Percentiles rank a stretch among this genome's conserved stretches.
Conservation (phyloP, 2,888 invertebrate species). For the Mycalesis mineus region DNA sequence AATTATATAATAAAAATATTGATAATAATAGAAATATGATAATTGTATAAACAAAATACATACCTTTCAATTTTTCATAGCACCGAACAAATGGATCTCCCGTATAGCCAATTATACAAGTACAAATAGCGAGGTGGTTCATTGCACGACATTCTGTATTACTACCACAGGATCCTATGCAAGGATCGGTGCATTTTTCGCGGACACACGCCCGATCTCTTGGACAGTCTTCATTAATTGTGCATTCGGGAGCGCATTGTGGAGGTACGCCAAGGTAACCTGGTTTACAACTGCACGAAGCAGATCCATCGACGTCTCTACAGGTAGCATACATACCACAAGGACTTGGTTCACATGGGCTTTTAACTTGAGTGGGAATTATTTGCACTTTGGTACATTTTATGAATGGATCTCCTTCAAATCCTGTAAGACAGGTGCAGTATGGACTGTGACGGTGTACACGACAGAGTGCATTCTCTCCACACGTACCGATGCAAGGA, state of each 20-base stretch:
- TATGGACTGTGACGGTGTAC: slow-evolving; percentile 83
- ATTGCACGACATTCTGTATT: slow-evolving; percentile 84
- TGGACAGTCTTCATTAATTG: slow-evolving; percentile 86
- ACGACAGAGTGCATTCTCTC: slow-evolving; percentile 83
- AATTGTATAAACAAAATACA: slow-evolving; percentile 4
- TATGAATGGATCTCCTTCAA: slow-evolving; percentile 86
- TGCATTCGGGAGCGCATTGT: slow-evolving; percentile 86
- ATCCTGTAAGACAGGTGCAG: slow-evolving; percentile 85
- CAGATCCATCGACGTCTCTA: slow-evolving; percentile 70
- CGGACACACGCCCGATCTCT: slow-evolving; percentile 84
- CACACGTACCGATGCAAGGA: slow-evolving; percentile 88
- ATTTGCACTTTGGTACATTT: slow-evolving; percentile 63
- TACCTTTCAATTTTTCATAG: slow-evolving; percentile 50
- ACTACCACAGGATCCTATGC: slow-evolving; percentile 83
- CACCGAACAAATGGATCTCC: slow-evolving; percentile 85
- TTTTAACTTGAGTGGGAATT: slow-evolving; percentile 73
- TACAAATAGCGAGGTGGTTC: slow-evolving; percentile 88
- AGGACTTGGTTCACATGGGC: slow-evolving; percentile 81
- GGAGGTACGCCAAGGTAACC: slow-evolving; percentile 84
- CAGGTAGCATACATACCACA: slow-evolving; percentile 84
- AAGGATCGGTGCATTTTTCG: slow-evolving; percentile 86
- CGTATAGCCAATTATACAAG: slow-evolving; percentile 81
- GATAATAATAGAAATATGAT: too few species aligned
- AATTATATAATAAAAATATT: too few species aligned
- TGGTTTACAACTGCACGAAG: slow-evolving; percentile 80